Percentiles rank a stretch among this genome's conserved stretches.
Conservation (phyloP, 2,888 invertebrate species). For the Anodontia alba region DNA sequence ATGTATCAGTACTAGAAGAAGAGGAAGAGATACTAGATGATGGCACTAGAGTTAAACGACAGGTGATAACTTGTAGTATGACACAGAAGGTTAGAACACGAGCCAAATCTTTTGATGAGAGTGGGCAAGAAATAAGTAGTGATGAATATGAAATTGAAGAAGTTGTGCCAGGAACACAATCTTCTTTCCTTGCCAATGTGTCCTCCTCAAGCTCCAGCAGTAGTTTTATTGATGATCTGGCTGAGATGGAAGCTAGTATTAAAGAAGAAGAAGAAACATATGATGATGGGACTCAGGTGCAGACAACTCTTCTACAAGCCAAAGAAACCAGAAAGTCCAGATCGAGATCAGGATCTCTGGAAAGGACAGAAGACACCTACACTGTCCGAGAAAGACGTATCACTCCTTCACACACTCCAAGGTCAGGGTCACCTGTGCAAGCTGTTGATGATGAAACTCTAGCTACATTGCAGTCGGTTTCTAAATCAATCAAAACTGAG, state of each 20-base stretch:
- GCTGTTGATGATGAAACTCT: background rate
- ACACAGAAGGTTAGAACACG: constrained; percentile 76
- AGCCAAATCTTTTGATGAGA: constrained; percentile 74
- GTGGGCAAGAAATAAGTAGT: constrained; percentile 55
- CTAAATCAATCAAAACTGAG: constrained; percentile 52
- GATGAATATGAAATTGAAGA: constrained; percentile 78
- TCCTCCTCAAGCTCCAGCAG: constrained; percentile 45
- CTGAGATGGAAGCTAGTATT: constrained; percentile 61
- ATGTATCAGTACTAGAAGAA: constrained; percentile 70
- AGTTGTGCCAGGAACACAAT: constrained; percentile 78
- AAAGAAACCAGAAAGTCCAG: constrained; percentile 61
- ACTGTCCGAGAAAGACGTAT: constrained; percentile 44
- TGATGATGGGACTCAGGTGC: constrained; percentile 68
- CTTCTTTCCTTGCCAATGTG: constrained; percentile 70
- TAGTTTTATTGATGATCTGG: constrained; percentile 64
- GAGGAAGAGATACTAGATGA: constrained; percentile 76
- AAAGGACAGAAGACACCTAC: constrained; percentile 45
- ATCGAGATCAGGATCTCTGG: constrained; percentile 69
- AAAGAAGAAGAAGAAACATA: constrained; percentile 63
- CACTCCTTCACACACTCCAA: constrained; percentile 61
- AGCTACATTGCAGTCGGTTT: background rate
- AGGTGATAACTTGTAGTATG: constrained; percentile 78
- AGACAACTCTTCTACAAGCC: constrained; percentile 62
- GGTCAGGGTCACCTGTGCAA: constrained; percentile 43
- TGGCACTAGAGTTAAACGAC: constrained; percentile 76